phyloP scores from a whole-genome alignment of 2,113 vertebrate species.

The Chamaetylas fuelleborni region DNA sequence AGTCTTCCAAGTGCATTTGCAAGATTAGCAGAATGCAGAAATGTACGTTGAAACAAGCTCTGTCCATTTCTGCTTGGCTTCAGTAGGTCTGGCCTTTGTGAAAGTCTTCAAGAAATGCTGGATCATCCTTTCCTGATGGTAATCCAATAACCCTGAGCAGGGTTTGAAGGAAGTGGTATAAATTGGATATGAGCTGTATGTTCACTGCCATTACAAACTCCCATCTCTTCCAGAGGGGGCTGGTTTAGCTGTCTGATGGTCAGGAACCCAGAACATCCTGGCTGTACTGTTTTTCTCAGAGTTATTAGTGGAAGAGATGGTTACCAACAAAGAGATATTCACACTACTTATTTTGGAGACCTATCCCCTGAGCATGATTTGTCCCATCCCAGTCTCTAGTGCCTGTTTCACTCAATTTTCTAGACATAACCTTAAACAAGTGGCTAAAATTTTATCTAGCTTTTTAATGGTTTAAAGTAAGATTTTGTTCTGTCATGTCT shows the following conservation, averaged over 20 bases:
- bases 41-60: neutral
- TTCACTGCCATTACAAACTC: neutral
- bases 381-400: neutral
- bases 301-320: neutral
- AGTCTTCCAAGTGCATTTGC: neutral
- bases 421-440: neutral
- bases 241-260: neutral
- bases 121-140: neutral
- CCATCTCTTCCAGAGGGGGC: neutral
- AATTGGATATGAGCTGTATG: neutral
- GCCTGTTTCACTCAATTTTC: neutral
- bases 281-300: neutral
- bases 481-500: neutral
- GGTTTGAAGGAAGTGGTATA: neutral
- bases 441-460: neutral
- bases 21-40: neutral
- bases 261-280: neutral
- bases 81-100: neutral
- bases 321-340: neutral
- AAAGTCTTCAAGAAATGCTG: neutral
- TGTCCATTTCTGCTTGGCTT: neutral
- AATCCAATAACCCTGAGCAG: neutral
- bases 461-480: neutral
- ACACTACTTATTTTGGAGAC: neutral
- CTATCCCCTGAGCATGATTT: neutral